A percentile compares a stretch with the other conserved stretches of the same genome.
These are phyloP conservation scores for Dorcus parallelipipedus DNA, from an alignment of 2,888 invertebrate genomes.

Conservation along the genomic window DNA sequence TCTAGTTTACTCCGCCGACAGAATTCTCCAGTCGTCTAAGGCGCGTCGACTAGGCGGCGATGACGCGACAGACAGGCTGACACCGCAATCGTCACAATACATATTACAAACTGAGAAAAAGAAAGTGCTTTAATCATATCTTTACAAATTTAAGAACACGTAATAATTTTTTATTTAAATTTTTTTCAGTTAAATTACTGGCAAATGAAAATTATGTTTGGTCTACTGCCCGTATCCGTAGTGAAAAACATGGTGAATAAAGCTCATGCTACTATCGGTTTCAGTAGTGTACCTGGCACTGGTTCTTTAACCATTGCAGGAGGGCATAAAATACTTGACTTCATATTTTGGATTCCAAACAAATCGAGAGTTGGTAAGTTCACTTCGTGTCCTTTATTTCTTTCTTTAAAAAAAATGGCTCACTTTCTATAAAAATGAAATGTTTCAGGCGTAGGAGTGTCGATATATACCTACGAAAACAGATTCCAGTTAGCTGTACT, in stretches of 20 bases:
- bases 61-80: too few relatives aligned
- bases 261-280: slow-evolving; percentile 4
- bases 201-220: slow-evolving; percentile 7
- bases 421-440: not conserved
- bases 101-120: too few relatives aligned
- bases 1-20: too few relatives aligned
- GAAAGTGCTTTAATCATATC: not conserved
- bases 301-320: not conserved
- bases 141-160: not conserved
- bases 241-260: not conserved
- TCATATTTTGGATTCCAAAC: slow-evolving; percentile 10
- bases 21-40: too few relatives aligned
- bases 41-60: too few relatives aligned
- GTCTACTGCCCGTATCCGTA: not conserved
- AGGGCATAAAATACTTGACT: slow-evolving; percentile 3
- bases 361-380: slow-evolving; percentile 8
- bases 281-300: slow-evolving; percentile 8
- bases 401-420: not conserved
- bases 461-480: slow-evolving; percentile 7
- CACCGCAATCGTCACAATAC: too few relatives aligned
- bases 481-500: slow-evolving; percentile 4
- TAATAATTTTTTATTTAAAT: not conserved
- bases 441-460: slow-evolving; percentile 5
- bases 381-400: not conserved
- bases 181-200: slow-evolving; percentile 10